phyloP scores from a whole-genome alignment of 30 jellyfish, hydroid and myxozoan genomes.

The Cassiopea xamachana region DNA sequence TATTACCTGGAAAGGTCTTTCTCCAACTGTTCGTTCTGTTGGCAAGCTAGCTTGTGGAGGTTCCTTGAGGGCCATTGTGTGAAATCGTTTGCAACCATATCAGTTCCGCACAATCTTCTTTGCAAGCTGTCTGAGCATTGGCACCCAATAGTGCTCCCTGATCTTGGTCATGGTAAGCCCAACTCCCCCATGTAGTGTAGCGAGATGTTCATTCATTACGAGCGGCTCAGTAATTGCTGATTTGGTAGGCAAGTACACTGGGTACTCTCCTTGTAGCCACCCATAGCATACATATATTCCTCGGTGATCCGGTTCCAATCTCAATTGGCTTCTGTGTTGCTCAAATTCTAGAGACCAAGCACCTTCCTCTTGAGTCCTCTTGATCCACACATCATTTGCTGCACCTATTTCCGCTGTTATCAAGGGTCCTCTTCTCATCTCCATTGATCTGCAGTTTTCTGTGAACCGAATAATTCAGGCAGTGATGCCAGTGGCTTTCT shows the following conservation, averaged over 20 bases:
- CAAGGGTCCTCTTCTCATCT: slow-evolving; percentile 60
- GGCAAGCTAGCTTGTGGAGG: too few species aligned
- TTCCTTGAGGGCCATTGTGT: slow-evolving; percentile 29
- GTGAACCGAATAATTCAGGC: slow-evolving; percentile 68
- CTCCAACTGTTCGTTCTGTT: slow-evolving; percentile 69
- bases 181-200: too few species aligned
- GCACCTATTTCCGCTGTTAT: slow-evolving; percentile 72
- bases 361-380: slow-evolving; percentile 42
- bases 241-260: too few species aligned
- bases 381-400: slow-evolving; percentile 52
- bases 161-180: slow-evolving; percentile 60
- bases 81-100: slow-evolving; percentile 73
- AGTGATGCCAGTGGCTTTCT: slow-evolving; percentile 46
- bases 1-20: slow-evolving; percentile 44
- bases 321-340: slow-evolving; percentile 32
- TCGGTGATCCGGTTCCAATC: too few species aligned
- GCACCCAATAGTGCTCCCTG: slow-evolving; percentile 70
- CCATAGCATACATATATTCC: slow-evolving; percentile 46
- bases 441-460: slow-evolving; percentile 35
- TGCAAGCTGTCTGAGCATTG: slow-evolving; percentile 57
- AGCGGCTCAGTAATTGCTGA: slow-evolving; percentile 43
- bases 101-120: too few species aligned
- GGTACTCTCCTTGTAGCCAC: slow-evolving; percentile 64
- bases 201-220: slow-evolving; percentile 35
- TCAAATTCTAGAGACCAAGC: slow-evolving; percentile 10